Evolutionary conservation across 2,113 vertebrate genomes (phyloP).

Genomic region (Falcunculus frontatus): DNA sequence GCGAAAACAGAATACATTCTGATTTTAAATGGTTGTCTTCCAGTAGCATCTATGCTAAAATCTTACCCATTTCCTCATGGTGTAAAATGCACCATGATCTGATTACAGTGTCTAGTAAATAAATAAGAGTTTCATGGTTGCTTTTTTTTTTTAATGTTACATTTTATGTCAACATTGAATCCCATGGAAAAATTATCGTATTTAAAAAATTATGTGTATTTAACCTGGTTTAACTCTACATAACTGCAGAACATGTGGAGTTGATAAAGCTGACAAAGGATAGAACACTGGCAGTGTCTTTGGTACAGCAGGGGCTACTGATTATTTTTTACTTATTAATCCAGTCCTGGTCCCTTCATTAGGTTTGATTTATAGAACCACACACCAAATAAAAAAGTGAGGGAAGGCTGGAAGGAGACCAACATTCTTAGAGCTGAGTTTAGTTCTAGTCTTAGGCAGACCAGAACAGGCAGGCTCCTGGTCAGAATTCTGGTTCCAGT

Average conservation of each 20-base stretch:
- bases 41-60: background rate
- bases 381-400: slow-evolving; percentile 35
- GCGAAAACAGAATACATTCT: background rate
- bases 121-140: background rate
- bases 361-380: slow-evolving; percentile 61
- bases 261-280: background rate
- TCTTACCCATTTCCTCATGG: background rate
- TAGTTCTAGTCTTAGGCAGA: slow-evolving; percentile 44
- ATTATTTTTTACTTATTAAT: slow-evolving; percentile 58
- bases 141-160: background rate
- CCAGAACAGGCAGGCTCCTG: background rate
- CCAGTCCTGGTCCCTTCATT: slow-evolving; percentile 48
- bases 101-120: background rate
- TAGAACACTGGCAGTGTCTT: background rate
- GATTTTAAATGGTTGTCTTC: background rate
- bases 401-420: background rate
- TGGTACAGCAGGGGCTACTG: slow-evolving; percentile 53
- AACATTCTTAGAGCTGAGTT: slow-evolving; percentile 1
- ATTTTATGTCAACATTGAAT: background rate
- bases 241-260: slow-evolving; percentile 44
- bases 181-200: background rate
- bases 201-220: background rate
- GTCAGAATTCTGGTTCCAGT: background rate
- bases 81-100: background rate
- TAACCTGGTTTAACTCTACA: background rate